phyloP scores from a whole-genome alignment of 2,797 vertebrate species.

The Lerista edwardsae region DNA sequence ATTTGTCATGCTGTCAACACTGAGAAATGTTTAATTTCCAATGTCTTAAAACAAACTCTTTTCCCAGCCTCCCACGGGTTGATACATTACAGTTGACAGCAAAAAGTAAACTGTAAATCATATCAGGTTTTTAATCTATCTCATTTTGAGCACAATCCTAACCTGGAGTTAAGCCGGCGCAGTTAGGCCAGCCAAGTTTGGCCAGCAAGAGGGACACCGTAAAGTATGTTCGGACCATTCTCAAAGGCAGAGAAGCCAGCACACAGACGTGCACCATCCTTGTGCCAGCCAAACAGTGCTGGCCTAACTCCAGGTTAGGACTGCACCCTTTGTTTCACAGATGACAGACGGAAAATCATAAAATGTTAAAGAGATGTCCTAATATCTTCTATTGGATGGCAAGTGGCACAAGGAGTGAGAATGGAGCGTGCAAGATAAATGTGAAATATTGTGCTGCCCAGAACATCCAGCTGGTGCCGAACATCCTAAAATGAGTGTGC shows the following conservation, averaged over 20 bases:
- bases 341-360: no score
- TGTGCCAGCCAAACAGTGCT: no score
- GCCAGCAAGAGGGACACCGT: no score
- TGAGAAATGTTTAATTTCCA: slow-evolving; percentile 18
- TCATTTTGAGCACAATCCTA: no score
- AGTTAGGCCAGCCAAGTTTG: no score
- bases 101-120: neutral
- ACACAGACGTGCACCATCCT: no score
- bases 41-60: slow-evolving; percentile 10
- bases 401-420: neutral
- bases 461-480: neutral
- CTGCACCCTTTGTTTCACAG: no score
- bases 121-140: neutral
- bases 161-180: no score
- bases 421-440: neutral
- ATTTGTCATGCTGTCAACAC: neutral
- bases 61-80: neutral
- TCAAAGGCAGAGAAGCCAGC: no score
- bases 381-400: neutral
- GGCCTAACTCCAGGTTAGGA: no score
- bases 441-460: neutral
- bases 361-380: neutral
- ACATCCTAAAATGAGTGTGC: neutral
- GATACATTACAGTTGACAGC: neutral
- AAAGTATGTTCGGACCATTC: no score